A percentile compares a stretch with the other conserved stretches of the same genome.
These are phyloP conservation scores for Turnix velox DNA, from an alignment of 2,113 vertebrate species.

Conservation along the genomic window DNA sequence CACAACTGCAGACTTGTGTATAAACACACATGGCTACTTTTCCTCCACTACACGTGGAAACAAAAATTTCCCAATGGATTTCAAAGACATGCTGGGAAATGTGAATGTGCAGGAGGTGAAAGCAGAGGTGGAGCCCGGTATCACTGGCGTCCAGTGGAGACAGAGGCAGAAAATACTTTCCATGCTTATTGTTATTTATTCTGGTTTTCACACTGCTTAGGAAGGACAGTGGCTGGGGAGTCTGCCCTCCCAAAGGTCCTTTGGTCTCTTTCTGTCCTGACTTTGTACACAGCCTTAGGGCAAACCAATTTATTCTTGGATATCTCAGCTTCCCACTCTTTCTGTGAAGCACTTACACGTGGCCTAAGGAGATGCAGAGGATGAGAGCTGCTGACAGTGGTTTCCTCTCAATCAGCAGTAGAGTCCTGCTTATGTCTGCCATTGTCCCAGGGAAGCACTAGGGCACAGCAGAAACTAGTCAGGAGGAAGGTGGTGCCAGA, in stretches of 20 bases:
- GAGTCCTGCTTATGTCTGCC: neutral
- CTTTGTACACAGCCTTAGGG: neutral
- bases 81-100: neutral
- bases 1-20: neutral
- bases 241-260: rapidly evolving
- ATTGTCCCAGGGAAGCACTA: neutral
- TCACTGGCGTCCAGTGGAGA: neutral
- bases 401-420: rapidly evolving
- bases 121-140: neutral
- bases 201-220: neutral
- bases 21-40: neutral
- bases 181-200: neutral
- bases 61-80: neutral
- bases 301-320: neutral
- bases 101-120: neutral
- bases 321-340: neutral
- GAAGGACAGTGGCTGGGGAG: rapidly evolving
- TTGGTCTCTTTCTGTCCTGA: neutral
- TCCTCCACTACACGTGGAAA: neutral
- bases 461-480: neutral
- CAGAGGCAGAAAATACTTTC: neutral
- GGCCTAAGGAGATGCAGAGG: neutral
- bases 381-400: neutral
- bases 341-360: neutral
- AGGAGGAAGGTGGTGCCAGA: neutral